Base-by-base conservation (phyloP, 2,797 vertebrate genomes). In the Buceros bicornis region DNA sequence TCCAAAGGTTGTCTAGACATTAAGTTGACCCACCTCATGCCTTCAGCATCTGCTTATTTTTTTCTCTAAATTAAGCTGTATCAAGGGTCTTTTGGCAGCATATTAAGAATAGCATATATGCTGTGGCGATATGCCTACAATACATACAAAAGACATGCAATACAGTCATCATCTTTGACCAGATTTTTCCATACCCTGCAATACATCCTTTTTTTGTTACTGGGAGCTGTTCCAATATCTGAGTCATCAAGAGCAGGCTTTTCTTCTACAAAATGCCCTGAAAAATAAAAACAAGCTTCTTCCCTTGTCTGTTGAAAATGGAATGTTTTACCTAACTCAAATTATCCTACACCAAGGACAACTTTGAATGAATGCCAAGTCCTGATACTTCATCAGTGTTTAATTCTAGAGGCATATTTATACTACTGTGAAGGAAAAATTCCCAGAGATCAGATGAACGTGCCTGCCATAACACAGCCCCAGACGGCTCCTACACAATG, bases 261-360 rank as follows among this genome's bases (percentile, higher is more conserved):
- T 66, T 89, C 87, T 94, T 89, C 72, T 65, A 79, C 48, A 88
- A 78, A 95, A 83, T 1, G 5, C 51, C 43, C 43, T 84, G 40
- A 86, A 95, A 94, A 95, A 90, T 58, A 91, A 95, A 71, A 91
- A 29, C 54, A 76, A 79, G 33, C 43, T 82, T 95, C 62, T 56
- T 83, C 47, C 70, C 80, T 66, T 67, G 40, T 51, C 73, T 87
- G 53, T 64, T 74, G 65, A 94, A 95, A 93, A 58, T 25, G 8
- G 56, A 62, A 22, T 90, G 78, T 92, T 90, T 86, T 84, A 82
- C 82, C 56, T 84, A 74, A 79, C 54, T 86, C 70, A n/a, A 93
- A 84, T 82, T 84, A 95, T 69, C 54, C 42, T 61, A 58, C 53
- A 53, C 50, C 43, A 82, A 72, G 77, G 82, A 35, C 77, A 90